These are phyloP conservation scores for Colostygia pectinataria DNA, from an alignment of 2,888 invertebrate species.

Conservation along the genomic window DNA sequence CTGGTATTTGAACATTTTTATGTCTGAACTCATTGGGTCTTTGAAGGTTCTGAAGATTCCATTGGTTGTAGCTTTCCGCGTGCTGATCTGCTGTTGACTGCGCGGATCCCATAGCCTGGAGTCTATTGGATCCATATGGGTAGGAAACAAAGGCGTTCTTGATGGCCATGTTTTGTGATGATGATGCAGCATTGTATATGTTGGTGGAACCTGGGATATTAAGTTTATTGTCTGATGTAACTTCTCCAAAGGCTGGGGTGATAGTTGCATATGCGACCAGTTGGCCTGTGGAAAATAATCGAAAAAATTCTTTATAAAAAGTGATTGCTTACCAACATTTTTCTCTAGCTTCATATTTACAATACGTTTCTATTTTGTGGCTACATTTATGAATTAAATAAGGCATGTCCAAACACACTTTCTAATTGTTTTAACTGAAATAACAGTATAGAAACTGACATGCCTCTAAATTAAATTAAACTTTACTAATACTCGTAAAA, in stretches of 20 bases:
- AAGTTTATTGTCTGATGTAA: background rate
- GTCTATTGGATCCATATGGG: background rate
- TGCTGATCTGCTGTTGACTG: conserved; percentile 4
- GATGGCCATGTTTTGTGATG: conserved; percentile 7
- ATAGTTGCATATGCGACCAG: background rate
- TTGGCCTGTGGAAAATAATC: conserved; percentile 7
- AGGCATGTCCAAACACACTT: background rate
- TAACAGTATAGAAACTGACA: conserved; percentile 18
- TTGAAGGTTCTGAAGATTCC: conserved; percentile 3
- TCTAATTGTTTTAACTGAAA: conserved; percentile 1
- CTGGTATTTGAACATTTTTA: background rate
- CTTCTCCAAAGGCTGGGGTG: background rate
- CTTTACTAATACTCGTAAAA: no score
- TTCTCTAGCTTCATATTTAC: no score
- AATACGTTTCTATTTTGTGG: no score
- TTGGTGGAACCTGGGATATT: background rate
- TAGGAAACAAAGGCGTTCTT: conserved; percentile 5
- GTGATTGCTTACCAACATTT: no score
- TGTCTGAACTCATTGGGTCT: background rate
- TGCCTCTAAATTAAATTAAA: conserved; percentile 21
- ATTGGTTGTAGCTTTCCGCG: conserved; percentile 3
- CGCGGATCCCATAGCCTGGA: background rate
- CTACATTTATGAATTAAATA: background rate
- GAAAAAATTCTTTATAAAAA: no score
- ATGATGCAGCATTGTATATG: conserved; percentile 2